A percentile compares a stretch with the other conserved stretches of the same genome.
phyloP scores from a whole-genome alignment of 1,140 invertebrate species.

The Lasioglossum baleicum region DNA sequence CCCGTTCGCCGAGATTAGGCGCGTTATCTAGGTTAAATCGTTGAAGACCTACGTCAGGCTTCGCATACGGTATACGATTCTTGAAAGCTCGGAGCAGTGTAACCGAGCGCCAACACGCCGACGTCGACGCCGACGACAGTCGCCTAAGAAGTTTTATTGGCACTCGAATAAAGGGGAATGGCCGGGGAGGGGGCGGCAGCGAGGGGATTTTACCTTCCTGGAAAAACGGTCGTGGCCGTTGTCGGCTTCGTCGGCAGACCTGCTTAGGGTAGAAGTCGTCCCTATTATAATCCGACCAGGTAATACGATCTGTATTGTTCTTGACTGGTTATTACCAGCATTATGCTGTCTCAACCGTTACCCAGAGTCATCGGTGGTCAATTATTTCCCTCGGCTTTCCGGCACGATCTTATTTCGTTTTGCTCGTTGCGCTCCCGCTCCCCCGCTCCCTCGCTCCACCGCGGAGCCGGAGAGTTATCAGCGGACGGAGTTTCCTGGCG shows the following conservation, averaged over 20 bases:
- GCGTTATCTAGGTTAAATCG: constrained; percentile 53
- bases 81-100: constrained; percentile 52
- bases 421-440: neutral
- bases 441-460: neutral
- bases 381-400: constrained; percentile 2
- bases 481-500: constrained; percentile 68
- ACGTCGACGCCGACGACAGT: neutral
- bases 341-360: constrained; percentile 14
- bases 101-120: constrained; percentile 21
- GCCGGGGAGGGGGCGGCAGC: constrained; percentile 6
- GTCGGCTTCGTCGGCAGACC: constrained; percentile 35
- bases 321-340: constrained; percentile 13
- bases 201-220: constrained; percentile 52
- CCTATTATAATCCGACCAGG: constrained; percentile 18
- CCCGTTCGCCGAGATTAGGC: constrained; percentile 41
- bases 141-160: constrained; percentile 52
- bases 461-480: constrained; percentile 6
- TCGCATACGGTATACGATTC: constrained; percentile 51
- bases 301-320: constrained; percentile 46
- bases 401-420: constrained; percentile 1
- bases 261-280: constrained; percentile 50
- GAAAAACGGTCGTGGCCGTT: constrained; percentile 50
- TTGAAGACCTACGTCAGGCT: constrained; percentile 48
- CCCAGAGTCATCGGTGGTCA: neutral
- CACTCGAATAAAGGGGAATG: constrained; percentile 32